phyloP scores from a whole-genome alignment of 2,797 vertebrate species.

The Chaenodraco wilsoni region DNA sequence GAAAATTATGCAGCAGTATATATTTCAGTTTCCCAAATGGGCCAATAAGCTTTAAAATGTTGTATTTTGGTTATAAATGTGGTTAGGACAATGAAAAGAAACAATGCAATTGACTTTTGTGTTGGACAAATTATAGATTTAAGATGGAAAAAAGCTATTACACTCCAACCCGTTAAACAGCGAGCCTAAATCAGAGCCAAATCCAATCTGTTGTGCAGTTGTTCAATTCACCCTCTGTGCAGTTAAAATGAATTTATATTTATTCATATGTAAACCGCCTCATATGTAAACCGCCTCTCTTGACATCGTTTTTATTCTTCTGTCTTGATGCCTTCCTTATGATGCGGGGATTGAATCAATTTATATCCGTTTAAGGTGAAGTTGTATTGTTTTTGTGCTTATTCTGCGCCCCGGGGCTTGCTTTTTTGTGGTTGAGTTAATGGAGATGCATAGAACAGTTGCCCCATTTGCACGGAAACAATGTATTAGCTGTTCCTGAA shows the following conservation, averaged over 20 bases:
- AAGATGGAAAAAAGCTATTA: not conserved
- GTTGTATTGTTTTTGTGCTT: constrained; percentile 26
- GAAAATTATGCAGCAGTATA: not conserved
- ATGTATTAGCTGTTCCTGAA: constrained; percentile 19
- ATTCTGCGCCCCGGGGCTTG: constrained; percentile 12
- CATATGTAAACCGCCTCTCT: constrained; percentile 15
- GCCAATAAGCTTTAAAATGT: not conserved
- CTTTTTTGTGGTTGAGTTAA: constrained; percentile 35
- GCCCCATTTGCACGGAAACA: constrained; percentile 21
- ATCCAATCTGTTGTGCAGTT: not conserved
- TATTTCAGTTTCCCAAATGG: constrained; percentile 9
- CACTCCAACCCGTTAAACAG: not conserved
- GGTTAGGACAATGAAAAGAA: constrained; percentile 10
- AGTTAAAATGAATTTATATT: constrained; percentile 6
- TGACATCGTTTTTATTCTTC: constrained; percentile 44
- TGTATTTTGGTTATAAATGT: not conserved
- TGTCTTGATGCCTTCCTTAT: constrained; percentile 18
- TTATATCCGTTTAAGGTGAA: constrained; percentile 28
- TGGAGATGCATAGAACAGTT: constrained; percentile 33
- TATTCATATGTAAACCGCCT: constrained; percentile 29
- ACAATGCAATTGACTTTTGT: not conserved
- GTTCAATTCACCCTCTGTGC: not conserved
- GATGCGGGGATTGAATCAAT: constrained; percentile 37
- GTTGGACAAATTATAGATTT: constrained; percentile 4
- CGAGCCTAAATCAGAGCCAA: not conserved